These are phyloP conservation scores for Gallinago stenura DNA, from an alignment of 2,797 vertebrate genomes.

Conservation along the genomic window DNA sequence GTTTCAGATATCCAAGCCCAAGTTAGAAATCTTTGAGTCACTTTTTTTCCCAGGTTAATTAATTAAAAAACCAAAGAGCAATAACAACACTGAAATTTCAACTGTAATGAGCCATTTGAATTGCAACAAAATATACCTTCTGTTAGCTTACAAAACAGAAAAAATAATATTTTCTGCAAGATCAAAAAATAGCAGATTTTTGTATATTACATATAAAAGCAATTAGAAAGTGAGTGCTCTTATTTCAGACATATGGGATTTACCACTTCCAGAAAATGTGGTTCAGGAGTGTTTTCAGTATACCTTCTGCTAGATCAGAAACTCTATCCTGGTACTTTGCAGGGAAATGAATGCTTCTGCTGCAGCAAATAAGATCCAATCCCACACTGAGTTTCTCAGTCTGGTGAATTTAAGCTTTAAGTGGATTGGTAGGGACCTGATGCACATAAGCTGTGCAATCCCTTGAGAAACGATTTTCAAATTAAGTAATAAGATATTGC, in stretches of 20 bases:
- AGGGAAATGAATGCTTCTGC: neutral
- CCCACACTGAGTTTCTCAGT: neutral
- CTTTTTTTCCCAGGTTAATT: neutral
- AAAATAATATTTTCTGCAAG: neutral
- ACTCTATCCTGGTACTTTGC: neutral
- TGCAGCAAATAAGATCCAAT: neutral
- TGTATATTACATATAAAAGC: neutral
- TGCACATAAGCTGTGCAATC: conserved; percentile 1
- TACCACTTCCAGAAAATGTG: neutral
- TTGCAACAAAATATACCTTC: neutral
- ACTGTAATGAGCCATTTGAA: neutral
- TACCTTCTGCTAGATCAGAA: neutral
- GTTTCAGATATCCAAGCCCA: neutral
- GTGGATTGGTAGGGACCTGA: conserved; percentile 32
- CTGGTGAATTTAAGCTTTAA: conserved; percentile 35
- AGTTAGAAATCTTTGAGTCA: neutral
- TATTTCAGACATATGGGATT: neutral
- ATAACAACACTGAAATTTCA: neutral
- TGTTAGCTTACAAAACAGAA: neutral
- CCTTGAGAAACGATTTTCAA: conserved; percentile 45
- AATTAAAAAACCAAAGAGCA: neutral
- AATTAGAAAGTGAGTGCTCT: neutral
- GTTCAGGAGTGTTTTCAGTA: neutral
- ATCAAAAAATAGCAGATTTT: neutral
- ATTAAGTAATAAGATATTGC: conserved; percentile 58